Conservation (phyloP, 2,797 vertebrate species). For the Graptemys geographica region DNA sequence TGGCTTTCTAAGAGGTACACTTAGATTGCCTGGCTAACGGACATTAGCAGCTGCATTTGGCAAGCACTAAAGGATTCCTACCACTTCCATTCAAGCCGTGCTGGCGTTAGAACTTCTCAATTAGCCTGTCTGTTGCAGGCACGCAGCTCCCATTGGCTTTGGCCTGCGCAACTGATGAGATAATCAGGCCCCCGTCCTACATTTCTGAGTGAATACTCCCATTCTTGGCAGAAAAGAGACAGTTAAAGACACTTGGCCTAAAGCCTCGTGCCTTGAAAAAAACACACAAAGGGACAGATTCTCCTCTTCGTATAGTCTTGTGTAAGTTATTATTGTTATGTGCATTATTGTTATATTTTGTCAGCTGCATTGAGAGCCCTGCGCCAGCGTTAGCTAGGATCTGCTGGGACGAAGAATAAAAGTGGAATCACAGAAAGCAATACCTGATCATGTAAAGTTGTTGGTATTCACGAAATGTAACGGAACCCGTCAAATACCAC, state of each 20-base stretch:
- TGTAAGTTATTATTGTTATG: not conserved
- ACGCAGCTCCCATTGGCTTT: not conserved
- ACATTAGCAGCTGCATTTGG: not conserved
- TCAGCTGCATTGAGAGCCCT: not conserved
- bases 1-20: conserved; percentile 8
- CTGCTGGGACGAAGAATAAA: accelerated
- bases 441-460: accelerated
- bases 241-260: not conserved
- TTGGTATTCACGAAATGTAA: not conserved
- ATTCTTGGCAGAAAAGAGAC: not conserved
- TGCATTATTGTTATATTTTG: accelerated
- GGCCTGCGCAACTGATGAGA: not conserved
- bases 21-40: not conserved
- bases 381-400: not conserved
- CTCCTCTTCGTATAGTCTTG: accelerated
- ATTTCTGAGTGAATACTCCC: not conserved
- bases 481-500: accelerated
- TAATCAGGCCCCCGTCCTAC: accelerated
- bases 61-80: not conserved
- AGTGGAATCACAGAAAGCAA: not conserved
- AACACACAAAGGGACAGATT: not conserved
- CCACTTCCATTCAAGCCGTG: accelerated
- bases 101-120: not conserved
- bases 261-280: not conserved
- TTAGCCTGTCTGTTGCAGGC: accelerated